Percentiles rank a stretch among this genome's conserved stretches.
phyloP scores from a whole-genome alignment of 2,113 vertebrate genomes.

The Lampris megalopsis region DNA sequence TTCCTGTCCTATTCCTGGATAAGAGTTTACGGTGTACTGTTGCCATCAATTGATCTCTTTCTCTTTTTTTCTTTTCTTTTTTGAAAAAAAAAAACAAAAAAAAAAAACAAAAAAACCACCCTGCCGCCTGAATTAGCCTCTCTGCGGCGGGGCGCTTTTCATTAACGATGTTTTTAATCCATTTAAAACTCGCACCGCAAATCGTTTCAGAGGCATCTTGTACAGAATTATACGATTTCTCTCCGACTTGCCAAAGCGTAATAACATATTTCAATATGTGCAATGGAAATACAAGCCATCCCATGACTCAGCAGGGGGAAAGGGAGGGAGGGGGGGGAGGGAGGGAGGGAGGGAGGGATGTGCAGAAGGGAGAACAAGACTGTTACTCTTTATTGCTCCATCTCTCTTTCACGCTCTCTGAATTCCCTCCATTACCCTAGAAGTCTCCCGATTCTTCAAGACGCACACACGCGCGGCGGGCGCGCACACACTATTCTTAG shows the following conservation, averaged over 20 bases:
- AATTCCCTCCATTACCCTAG: conserved; percentile 54
- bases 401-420: conserved; percentile 72
- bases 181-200: conserved; percentile 4
- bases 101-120: too few species aligned
- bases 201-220: conserved; percentile 13
- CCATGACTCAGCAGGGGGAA: conserved; percentile 46
- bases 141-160: too few species aligned
- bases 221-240: conserved; percentile 51
- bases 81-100: too few species aligned
- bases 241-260: conserved; percentile 34
- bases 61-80: background rate
- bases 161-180: too few species aligned
- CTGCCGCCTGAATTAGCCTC: too few species aligned
- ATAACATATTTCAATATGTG: conserved; percentile 40
- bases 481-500: conserved; percentile 15
- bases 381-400: conserved; percentile 62
- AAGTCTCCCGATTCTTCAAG: conserved; percentile 52
- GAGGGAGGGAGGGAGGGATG: conserved; percentile 12
- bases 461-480: background rate
- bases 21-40: background rate
- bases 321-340: conserved; percentile 33
- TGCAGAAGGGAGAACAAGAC: conserved; percentile 41
- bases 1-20: too few species aligned
- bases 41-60: conserved; percentile 6
- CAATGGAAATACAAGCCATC: conserved; percentile 35